Percentiles rank a stretch among this genome's conserved stretches.
phyloP scores from a whole-genome alignment of 2,888 invertebrate species.

The Papilio demoleus region DNA sequence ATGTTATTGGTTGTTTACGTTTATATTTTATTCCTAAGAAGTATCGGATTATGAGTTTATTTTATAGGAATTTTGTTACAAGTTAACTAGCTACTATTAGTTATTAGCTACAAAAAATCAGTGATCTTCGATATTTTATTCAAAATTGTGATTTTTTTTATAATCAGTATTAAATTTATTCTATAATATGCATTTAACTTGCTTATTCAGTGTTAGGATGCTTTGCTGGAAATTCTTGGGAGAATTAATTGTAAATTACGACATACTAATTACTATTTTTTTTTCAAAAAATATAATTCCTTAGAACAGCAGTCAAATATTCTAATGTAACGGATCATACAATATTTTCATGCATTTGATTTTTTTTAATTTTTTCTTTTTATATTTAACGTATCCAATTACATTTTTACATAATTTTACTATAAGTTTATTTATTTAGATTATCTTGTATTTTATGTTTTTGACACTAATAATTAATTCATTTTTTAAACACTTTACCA shows the following conservation, averaged over 20 bases:
- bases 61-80: slow-evolving; percentile 13
- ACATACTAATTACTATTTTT: neutral
- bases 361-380: neutral
- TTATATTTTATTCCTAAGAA: slow-evolving; percentile 10
- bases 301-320: no score
- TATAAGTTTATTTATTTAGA: neutral
- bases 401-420: neutral
- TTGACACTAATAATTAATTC: neutral
- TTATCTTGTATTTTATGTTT: neutral
- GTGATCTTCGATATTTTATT: neutral
- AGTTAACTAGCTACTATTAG: no score
- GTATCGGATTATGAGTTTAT: slow-evolving; percentile 11
- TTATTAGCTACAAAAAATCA: neutral
- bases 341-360: neutral
- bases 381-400: neutral
- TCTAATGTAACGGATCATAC: neutral
- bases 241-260: neutral
- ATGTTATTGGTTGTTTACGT: slow-evolving; percentile 42
- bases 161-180: slow-evolving; percentile 8
- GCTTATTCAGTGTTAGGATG: neutral
- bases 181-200: neutral
- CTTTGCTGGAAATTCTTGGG: neutral
- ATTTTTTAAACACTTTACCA: neutral
- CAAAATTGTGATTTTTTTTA: slow-evolving; percentile 1
- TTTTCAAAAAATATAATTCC: no score